phyloP scores from a whole-genome alignment of 2,888 invertebrate species.

The Nasonia oneida region DNA sequence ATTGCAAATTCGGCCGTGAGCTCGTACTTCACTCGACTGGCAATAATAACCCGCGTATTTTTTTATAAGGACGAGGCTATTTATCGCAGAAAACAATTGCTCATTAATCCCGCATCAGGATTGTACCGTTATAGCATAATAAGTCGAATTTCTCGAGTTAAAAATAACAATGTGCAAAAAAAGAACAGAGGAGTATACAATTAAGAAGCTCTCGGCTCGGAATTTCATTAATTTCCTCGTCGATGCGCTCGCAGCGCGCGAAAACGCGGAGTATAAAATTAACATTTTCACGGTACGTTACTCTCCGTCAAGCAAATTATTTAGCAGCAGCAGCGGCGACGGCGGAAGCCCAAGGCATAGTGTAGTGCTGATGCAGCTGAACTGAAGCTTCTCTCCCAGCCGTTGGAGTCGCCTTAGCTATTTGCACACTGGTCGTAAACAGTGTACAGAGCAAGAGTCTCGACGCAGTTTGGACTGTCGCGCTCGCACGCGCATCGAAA shows the following conservation, averaged over 20 bases:
- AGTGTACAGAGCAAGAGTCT: background rate
- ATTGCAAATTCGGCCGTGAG: slow-evolving; percentile 17
- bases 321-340: background rate
- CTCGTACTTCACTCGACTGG: background rate
- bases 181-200: background rate
- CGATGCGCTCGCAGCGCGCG: background rate
- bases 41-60: background rate
- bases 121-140: too few relatives aligned
- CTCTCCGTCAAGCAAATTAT: slow-evolving; percentile 4
- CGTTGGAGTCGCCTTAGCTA: background rate
- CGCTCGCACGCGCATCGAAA: background rate
- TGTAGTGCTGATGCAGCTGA: background rate
- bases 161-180: background rate
- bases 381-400: background rate
- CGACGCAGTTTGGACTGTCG: background rate
- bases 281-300: slow-evolving; percentile 1
- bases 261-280: background rate
- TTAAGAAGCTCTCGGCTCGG: background rate
- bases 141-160: too few relatives aligned
- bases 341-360: background rate
- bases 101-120: too few relatives aligned
- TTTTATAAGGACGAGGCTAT: background rate
- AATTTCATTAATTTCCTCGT: background rate
- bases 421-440: slow-evolving; percentile 1
- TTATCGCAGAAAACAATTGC: too few relatives aligned